These are phyloP conservation scores for Episyrphus balteatus DNA, from an alignment of 1,140 invertebrate species.

Conservation along the genomic window DNA sequence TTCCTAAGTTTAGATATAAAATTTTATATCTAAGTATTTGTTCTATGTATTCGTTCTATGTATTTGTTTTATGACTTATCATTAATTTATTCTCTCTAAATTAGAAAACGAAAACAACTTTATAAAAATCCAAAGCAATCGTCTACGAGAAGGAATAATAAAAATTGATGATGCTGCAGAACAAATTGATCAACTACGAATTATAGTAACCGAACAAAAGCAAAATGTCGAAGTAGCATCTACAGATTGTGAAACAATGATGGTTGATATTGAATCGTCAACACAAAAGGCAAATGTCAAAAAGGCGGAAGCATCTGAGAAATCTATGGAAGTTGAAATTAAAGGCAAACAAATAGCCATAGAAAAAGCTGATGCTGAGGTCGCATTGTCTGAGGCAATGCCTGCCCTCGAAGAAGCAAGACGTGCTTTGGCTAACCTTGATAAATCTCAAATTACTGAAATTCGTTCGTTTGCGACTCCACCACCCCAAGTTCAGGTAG, in stretches of 20 bases:
- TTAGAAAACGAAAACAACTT: slow-evolving; percentile 38
- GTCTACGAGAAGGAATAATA: slow-evolving; percentile 37
- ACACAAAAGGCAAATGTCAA: slow-evolving; percentile 59
- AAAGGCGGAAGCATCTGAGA: slow-evolving; percentile 62
- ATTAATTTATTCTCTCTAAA: background rate
- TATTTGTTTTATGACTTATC: too few relatives aligned
- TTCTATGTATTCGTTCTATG: too few relatives aligned
- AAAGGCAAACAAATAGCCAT: slow-evolving; percentile 62
- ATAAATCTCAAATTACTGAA: slow-evolving; percentile 84
- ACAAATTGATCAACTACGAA: slow-evolving; percentile 30
- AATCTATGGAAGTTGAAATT: slow-evolving; percentile 66
- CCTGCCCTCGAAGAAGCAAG: slow-evolving; percentile 71
- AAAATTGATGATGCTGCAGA: slow-evolving; percentile 34
- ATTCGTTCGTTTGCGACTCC: slow-evolving; percentile 79
- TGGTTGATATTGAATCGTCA: slow-evolving; percentile 37
- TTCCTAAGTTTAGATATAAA: too few relatives aligned
- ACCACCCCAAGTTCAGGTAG: slow-evolving; percentile 72
- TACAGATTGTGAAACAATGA: slow-evolving; percentile 31
- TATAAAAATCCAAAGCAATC: slow-evolving; percentile 36
- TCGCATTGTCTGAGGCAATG: slow-evolving; percentile 62
- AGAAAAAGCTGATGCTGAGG: slow-evolving; percentile 74
- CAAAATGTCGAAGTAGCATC: slow-evolving; percentile 29
- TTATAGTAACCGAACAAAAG: slow-evolving; percentile 33
- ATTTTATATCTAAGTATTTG: too few relatives aligned
- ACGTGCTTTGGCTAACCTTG: slow-evolving; percentile 63